Conservation (phyloP, 2,797 vertebrate genomes). For the Loriculus beryllinus region DNA sequence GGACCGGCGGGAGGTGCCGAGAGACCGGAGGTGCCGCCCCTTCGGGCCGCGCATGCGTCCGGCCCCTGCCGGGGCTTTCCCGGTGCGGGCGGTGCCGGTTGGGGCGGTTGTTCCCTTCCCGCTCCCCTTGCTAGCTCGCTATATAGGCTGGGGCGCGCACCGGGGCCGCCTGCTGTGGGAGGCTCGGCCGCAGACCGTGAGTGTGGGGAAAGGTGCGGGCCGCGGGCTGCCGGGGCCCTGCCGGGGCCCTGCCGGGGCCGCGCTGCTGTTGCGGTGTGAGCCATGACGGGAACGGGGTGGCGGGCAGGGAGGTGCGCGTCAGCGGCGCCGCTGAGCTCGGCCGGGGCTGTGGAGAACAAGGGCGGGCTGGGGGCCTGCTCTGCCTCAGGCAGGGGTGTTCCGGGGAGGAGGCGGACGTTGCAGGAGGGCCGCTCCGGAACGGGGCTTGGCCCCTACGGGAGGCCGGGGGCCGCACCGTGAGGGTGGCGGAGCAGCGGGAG, state of each 20-base stretch:
- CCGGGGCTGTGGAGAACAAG: accelerated
- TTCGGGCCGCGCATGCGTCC: neutral
- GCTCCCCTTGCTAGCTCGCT: no score
- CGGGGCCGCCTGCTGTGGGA: accelerated
- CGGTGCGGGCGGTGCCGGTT: neutral
- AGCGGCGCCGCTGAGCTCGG: no score
- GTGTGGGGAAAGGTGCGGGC: neutral
- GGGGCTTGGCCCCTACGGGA: neutral
- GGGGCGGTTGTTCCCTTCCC: no score
- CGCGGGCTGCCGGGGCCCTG: neutral
- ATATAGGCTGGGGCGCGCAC: neutral
- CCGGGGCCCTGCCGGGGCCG: neutral
- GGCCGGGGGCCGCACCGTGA: neutral
- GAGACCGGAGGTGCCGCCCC: accelerated
- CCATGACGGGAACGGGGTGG: neutral
- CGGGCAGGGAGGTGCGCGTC: neutral
- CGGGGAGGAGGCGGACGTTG: neutral
- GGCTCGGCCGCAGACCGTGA: neutral
- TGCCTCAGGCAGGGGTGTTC: neutral
- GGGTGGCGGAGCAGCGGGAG: neutral
- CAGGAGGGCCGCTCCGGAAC: neutral
- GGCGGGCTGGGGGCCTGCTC: no score
- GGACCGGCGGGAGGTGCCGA: neutral
- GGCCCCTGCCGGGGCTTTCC: neutral
- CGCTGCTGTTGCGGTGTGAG: neutral